Evolutionary conservation across 2,888 invertebrate species (phyloP).

Genomic region (Tipula vernalis): DNA sequence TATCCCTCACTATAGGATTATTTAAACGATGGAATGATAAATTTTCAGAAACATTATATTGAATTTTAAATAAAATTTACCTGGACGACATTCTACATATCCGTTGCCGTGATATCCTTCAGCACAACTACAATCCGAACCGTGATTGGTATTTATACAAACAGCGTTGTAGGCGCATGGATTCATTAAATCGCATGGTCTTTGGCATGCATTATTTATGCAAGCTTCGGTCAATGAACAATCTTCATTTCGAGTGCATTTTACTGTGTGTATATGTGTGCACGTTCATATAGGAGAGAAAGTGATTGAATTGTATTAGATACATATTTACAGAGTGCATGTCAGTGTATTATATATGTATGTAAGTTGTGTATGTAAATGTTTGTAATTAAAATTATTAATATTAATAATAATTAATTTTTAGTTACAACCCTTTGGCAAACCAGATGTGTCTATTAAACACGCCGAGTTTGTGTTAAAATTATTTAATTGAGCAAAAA

Average conservation of each 20-base stretch:
- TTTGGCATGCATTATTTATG: constrained; percentile 71
- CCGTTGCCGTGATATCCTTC: constrained; percentile 83
- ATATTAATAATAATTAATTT: not conserved
- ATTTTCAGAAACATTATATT: not conserved
- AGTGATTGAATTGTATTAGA: not conserved
- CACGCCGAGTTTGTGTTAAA: constrained; percentile 21
- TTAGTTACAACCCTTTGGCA: not conserved
- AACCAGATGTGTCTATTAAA: not conserved
- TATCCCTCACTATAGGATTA: constrained; percentile 32
- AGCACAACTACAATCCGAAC: constrained; percentile 71
- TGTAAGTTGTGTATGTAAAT: not conserved
- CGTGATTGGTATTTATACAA: constrained; percentile 79
- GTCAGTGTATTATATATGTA: not conserved
- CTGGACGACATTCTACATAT: constrained; percentile 65
- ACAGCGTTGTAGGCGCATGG: constrained; percentile 74
- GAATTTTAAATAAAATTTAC: constrained; percentile 35
- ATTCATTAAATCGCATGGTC: constrained; percentile 74
- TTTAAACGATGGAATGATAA: constrained; percentile 17
- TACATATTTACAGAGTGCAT: constrained; percentile 5
- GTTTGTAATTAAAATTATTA: not conserved
- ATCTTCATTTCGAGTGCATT: constrained; percentile 77
- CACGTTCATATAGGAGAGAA: constrained; percentile 12
- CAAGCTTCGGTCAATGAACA: constrained; percentile 79
- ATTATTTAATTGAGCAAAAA: not conserved
- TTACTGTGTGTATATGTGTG: constrained; percentile 42